Percentiles rank a stretch among this genome's conserved stretches.
Conservation (phyloP, 2,113 vertebrate genomes). For the Callipepla californica region DNA sequence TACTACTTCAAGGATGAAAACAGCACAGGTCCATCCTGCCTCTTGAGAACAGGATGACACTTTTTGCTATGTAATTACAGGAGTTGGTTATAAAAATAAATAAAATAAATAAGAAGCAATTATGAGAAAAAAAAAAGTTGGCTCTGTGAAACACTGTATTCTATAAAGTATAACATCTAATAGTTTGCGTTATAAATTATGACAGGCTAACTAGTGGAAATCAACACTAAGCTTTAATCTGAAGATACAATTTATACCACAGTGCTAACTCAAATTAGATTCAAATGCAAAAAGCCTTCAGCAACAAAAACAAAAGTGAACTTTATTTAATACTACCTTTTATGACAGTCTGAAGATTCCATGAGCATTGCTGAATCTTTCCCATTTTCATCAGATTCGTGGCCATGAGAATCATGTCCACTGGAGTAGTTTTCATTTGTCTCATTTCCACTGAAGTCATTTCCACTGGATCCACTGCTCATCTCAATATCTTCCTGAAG, state of each 20-base stretch:
- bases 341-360: constrained; percentile 81
- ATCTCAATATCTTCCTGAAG: constrained; percentile 90
- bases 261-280: background rate
- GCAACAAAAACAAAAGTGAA: background rate
- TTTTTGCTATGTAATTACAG: background rate
- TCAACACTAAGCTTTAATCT: background rate
- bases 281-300: background rate
- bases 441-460: constrained; percentile 85
- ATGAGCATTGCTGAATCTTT: constrained; percentile 84
- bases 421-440: constrained; percentile 77
- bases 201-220: background rate
- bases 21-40: background rate
- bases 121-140: background rate
- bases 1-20: background rate
- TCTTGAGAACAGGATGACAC: background rate
- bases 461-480: constrained; percentile 86
- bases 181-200: background rate
- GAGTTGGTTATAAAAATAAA: background rate
- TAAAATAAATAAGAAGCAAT: background rate
- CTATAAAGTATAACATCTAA: background rate
- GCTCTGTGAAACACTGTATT: background rate
- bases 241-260: background rate
- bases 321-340: constrained; percentile 80
- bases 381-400: constrained; percentile 81
- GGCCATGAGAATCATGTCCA: constrained; percentile 83